Conservation (phyloP, 2,888 invertebrate species). For the Rotaria socialis region DNA sequence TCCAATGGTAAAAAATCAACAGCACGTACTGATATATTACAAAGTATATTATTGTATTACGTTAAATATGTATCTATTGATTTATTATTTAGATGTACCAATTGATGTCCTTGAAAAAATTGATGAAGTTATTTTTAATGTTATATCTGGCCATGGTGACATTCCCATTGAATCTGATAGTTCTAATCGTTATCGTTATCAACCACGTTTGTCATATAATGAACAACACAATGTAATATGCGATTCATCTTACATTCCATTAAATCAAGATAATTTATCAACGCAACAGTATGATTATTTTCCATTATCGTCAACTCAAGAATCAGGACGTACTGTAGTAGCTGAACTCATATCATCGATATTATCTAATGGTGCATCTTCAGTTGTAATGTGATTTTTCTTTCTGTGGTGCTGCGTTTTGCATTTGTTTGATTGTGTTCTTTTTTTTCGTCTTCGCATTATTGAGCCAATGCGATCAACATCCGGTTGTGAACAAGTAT, state of each 20-base stretch:
- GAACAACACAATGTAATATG: conserved; percentile 3
- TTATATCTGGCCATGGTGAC: neutral
- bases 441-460: neutral
- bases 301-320: neutral
- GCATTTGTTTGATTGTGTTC: neutral
- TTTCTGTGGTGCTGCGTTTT: neutral
- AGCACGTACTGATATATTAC: neutral
- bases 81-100: neutral
- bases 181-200: neutral
- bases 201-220: neutral
- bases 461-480: conserved; percentile 17
- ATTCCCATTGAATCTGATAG: neutral
- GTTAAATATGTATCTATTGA: too few relatives aligned
- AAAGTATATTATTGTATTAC: neutral
- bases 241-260: neutral
- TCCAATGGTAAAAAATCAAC: neutral
- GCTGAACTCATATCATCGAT: conserved; percentile 4
- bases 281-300: neutral
- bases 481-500: conserved; percentile 20
- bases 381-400: neutral
- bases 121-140: conserved; percentile 2
- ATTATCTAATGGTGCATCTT: conserved; percentile 21
- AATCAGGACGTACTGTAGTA: conserved; percentile 2
- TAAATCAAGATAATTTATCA: neutral
- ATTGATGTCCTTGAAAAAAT: neutral